Evolutionary conservation across 2,888 invertebrate genomes (phyloP), one percentile per base, ranked within the genome.

Genomic region (Halictus quadricinctus): DNA sequence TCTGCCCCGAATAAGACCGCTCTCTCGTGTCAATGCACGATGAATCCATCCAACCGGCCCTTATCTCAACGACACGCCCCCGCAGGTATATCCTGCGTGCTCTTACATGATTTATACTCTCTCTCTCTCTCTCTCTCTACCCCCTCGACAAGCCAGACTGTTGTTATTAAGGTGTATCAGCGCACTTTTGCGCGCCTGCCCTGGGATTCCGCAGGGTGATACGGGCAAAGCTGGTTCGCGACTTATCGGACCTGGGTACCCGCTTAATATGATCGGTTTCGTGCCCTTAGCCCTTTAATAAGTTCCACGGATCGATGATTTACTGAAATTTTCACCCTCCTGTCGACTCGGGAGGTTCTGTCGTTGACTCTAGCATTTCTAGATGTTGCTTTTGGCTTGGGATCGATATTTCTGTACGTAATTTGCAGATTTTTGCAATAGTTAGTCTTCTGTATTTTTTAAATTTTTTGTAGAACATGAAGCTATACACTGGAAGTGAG

Each of bases 21-120:
- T 88, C 72, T 85, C 87, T 54, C 54, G 89, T 89, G 88, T 88
- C 88, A 84, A 88, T 87, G 85, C 78, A 72, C 87, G 87, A 88
- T 87, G 88, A 87, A 88, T 85, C 81, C 78, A 72, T 85, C 80
- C 79, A 69, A 36, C 48, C 12, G 80, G 21, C 41, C 74, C 82
- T 86, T 86, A 86, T 87, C 87, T 83, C 60, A 18, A 46, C 64
- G 76, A 72, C 85, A 80, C 64, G 79, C 81, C 76, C 79, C 25
- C 36, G 29, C 74, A 54, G 66, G 79, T 75, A 64, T 64, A 29
- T 64, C 64, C 64, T 64, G 64, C 64, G 64, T 64, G 64, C 64
- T 54, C 54, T 54, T 54, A 54, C 54, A 54, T 54, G 54, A 54
- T 54, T 54, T 54, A 54, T 74, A 69, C 36, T 64, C 36, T 36